Evolutionary conservation across 2,797 vertebrate genomes (phyloP).

Genomic region (Clarias laeviceps): DNA sequence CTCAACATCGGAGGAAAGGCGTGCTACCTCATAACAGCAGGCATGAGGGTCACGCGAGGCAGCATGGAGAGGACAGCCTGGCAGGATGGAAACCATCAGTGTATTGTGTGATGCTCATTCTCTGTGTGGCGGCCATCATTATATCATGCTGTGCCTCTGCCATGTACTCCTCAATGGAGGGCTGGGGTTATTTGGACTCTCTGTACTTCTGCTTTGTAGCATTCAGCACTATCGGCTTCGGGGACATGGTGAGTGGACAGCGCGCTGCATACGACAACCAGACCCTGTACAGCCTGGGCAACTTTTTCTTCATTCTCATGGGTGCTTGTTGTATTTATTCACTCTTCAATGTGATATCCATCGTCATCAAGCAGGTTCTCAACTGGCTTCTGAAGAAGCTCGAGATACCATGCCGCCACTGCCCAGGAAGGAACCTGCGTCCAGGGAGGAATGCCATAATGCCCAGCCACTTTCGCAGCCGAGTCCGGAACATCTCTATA

Average conservation of each 20-base stretch:
- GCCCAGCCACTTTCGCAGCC: conserved; percentile 70
- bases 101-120: conserved; percentile 84
- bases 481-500: conserved; percentile 74
- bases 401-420: conserved; percentile 62
- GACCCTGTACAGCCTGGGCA: conserved; percentile 78
- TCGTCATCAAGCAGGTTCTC: conserved; percentile 85
- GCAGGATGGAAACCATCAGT: conserved; percentile 85
- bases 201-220: conserved; percentile 89
- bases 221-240: conserved; percentile 88
- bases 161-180: conserved; percentile 81
- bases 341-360: conserved; percentile 85
- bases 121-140: conserved; percentile 79
- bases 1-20: conserved; percentile 73
- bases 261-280: conserved; percentile 71
- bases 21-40: conserved; percentile 63
- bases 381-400: conserved; percentile 84
- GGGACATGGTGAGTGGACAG: conserved; percentile 87
- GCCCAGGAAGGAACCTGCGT: conserved; percentile 69
- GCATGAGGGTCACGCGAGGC: conserved; percentile 53
- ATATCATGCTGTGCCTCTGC: conserved; percentile 85
- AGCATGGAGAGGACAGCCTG: conserved; percentile 57
- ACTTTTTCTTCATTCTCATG: conserved; percentile 83
- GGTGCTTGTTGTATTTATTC: conserved; percentile 89
- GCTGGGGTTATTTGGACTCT: conserved; percentile 85
- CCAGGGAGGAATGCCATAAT: conserved; percentile 76